Evolutionary conservation across 2,888 invertebrate genomes (phyloP).

Genomic region (Agrotis puta): DNA sequence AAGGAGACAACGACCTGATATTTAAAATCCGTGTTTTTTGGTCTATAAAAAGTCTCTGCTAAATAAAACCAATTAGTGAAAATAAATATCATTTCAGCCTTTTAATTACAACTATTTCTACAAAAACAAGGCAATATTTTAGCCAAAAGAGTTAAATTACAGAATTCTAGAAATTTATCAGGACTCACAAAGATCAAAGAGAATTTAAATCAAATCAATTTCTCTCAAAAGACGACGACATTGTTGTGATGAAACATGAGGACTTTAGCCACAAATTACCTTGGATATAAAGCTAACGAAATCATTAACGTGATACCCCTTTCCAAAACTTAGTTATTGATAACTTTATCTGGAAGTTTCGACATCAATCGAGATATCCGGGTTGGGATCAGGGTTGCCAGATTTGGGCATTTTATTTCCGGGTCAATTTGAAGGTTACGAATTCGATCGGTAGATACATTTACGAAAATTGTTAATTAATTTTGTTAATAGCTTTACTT

Average conservation of each 20-base stretch:
- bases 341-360: constrained; percentile 21
- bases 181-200: constrained; percentile 19
- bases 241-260: constrained; percentile 19
- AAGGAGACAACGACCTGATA: too few species aligned
- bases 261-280: constrained; percentile 22
- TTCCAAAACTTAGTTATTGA: constrained; percentile 9
- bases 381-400: neutral
- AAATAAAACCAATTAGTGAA: too few species aligned
- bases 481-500: too few species aligned
- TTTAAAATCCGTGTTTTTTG: too few species aligned
- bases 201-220: constrained; percentile 12
- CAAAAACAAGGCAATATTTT: neutral
- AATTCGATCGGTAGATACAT: too few species aligned
- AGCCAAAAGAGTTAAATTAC: neutral
- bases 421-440: too few species aligned
- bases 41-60: too few species aligned
- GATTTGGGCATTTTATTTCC: too few species aligned
- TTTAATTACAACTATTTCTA: too few species aligned
- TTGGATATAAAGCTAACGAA: constrained; percentile 24
- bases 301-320: constrained; percentile 17
- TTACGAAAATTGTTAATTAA: too few species aligned
- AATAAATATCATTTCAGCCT: too few species aligned
- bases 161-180: neutral
- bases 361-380: neutral
- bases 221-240: neutral